Base-by-base conservation (phyloP, 2,797 vertebrate species). In the Cottoperca gobio region DNA sequence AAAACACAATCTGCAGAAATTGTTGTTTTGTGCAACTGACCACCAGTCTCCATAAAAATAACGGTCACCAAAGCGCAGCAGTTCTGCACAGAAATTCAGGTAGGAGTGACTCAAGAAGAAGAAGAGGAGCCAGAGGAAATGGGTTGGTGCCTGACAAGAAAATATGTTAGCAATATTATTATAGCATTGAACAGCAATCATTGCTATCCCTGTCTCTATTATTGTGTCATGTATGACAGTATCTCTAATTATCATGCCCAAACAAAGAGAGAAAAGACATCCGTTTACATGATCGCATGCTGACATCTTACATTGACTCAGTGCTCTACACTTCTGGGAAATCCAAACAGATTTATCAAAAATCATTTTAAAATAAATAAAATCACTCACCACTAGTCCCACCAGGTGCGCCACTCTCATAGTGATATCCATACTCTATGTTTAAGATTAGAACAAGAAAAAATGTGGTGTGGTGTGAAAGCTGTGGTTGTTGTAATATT, bases 121-220 rank as follows among this genome's bases (percentile, higher is more conserved):
- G 81, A 92, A 74, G 66, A 89, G 33, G 16, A 94, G 68, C 84
- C 88, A 92, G 9, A 91, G 78, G 65, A 95, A 93, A 75, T 89
- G 76, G 59, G 89, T 86, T 33, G 88, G 89, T 16, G 78, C 85
- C 92, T 92, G 65, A 37, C 7, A 17, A 33, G 28, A 57, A 55
- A 60, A 81, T 19, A 49, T 0, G 26, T 64, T 26, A 52, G 39
- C 2, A 11, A 57, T 0, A 40, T 9, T 13, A 0, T 28, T 0
- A 39, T 13, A 45, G 1, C 6, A 45, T 45, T 28, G 23, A 43
- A 45, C 17, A 39, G 24, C 39, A 5, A 11, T 45, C 2, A 49
- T 42, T 17, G 31, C 26, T n/a, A 12, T 49, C 13, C 50, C 62
- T 19, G 0, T 37, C 65, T 6, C 43, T 42, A 4, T 13, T 43